Evolutionary conservation across 2,113 vertebrate genomes (phyloP), one percentile per base, ranked within the genome.

Genomic region (Edolisoma coerulescens): DNA sequence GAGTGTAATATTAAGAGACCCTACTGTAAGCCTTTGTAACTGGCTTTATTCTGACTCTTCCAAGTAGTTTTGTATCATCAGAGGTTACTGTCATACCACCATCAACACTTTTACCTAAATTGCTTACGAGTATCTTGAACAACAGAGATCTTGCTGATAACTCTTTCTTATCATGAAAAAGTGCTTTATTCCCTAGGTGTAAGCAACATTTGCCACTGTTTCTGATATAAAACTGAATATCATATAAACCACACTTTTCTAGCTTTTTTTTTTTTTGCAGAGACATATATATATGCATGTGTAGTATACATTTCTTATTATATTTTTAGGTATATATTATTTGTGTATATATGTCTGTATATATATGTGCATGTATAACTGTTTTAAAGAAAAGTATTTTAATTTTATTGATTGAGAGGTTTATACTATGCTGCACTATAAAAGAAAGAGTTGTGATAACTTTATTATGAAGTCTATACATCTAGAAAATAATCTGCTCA

Each of bases 351-450:
- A 26, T 18, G 6, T 28, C 8, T 24, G 2, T 28, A 9, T 11
- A 15, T 11, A 6, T 39, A 8, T 19, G 3, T 30, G 4, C 7
- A 30, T 30, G 4, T 21, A 44, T 26, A 68, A 12, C 0, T 60
- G 5, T 70, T 63, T 85, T 60, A 61, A 87, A 84, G 12, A 67
- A 26, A 90, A 64, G 1, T 37, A 52, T 44, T n/a, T 71, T 20
- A 42, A 23, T 71, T 71, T 81, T 84, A 52, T 53, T 59, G 6
- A 57, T 41, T 61, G 13, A 20, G 5, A 54, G 8, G 16, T 82
- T 78, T 59, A 10, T 42, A 13, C n/a, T 49, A 41, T 21, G 10
- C 9, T 84, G 15, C 8, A 26, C 2, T 45, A 39, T 45, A 64
- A 87, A 89, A 83, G 33, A n/a, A 49, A 53, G 15, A 90, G 9